Conservation (phyloP, 2,797 vertebrate species). For the Acestrorhynchus altus region DNA sequence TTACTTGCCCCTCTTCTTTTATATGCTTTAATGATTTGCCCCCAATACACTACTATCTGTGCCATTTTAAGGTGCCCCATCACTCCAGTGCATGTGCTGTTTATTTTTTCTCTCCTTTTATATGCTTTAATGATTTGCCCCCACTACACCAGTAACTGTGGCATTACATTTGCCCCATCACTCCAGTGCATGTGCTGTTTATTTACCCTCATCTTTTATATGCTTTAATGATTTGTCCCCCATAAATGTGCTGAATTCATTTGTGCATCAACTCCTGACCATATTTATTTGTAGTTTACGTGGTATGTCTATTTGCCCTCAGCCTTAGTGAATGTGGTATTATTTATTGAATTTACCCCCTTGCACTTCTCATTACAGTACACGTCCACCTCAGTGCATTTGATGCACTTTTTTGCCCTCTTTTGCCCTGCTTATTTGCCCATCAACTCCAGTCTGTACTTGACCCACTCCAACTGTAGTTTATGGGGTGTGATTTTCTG, state of each 20-base stretch:
- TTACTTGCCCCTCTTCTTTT: not conserved
- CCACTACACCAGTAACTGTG: too few species aligned
- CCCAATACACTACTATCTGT: too few species aligned
- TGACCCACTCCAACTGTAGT: not conserved
- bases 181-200: not conserved
- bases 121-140: not conserved
- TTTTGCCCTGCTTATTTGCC: not conserved
- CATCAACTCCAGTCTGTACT: not conserved
- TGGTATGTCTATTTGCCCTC: not conserved
- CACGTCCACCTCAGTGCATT: too few species aligned
- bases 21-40: too few species aligned
- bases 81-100: not conserved
- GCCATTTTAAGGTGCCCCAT: too few species aligned
- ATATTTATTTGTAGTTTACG: not conserved
- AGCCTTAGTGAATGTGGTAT: too few species aligned
- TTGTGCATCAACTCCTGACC: too few species aligned
- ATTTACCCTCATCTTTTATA: not conserved
- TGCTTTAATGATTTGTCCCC: too few species aligned
- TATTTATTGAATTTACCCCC: too few species aligned
- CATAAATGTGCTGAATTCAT: too few species aligned
- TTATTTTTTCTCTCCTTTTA: not conserved
- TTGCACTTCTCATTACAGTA: too few species aligned
- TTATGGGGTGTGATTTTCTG: not conserved
- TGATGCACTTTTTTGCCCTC: not conserved
- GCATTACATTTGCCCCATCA: too few species aligned